Conservation (phyloP, 2,888 invertebrate genomes). For the Branchipolynoe longqiensis region DNA sequence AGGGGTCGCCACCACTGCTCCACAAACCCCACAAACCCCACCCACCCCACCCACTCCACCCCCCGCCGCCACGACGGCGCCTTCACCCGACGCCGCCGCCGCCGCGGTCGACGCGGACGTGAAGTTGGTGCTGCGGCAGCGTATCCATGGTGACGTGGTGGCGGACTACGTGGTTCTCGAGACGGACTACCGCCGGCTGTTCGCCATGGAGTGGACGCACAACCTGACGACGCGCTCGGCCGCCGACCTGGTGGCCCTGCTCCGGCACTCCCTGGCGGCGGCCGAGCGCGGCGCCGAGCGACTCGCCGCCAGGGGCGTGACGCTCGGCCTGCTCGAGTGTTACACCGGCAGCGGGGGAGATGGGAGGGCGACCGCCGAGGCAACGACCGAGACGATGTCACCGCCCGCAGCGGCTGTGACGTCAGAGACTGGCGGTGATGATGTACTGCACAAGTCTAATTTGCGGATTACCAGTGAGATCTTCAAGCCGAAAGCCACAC, state of each 20-base stretch:
- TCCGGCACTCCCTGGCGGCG: conserved; percentile 11
- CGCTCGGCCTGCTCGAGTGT: neutral
- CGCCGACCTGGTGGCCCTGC: conserved; percentile 32
- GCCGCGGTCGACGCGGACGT: neutral
- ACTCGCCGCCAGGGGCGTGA: neutral
- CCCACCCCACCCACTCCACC: neutral
- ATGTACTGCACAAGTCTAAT: conserved; percentile 3
- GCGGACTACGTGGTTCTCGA: conserved; percentile 32
- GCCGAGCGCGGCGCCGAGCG: conserved; percentile 6
- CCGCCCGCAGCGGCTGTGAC: neutral
- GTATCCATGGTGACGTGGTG: conserved; percentile 36
- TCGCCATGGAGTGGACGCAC: conserved; percentile 55
- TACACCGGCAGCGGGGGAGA: neutral
- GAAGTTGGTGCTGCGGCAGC: conserved; percentile 42
- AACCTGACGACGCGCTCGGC: conserved; percentile 29
- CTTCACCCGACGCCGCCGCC: no score
- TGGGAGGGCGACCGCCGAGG: no score
- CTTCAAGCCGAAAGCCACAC: neutral
- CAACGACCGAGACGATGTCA: neutral
- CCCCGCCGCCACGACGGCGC: no score
- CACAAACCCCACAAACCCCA: neutral
- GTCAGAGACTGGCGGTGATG: neutral
- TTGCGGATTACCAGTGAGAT: conserved; percentile 48
- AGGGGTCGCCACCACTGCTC: neutral
- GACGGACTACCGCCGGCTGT: conserved; percentile 29